Conservation (phyloP, 2,797 vertebrate species). For the Leptoclinus maculatus region DNA sequence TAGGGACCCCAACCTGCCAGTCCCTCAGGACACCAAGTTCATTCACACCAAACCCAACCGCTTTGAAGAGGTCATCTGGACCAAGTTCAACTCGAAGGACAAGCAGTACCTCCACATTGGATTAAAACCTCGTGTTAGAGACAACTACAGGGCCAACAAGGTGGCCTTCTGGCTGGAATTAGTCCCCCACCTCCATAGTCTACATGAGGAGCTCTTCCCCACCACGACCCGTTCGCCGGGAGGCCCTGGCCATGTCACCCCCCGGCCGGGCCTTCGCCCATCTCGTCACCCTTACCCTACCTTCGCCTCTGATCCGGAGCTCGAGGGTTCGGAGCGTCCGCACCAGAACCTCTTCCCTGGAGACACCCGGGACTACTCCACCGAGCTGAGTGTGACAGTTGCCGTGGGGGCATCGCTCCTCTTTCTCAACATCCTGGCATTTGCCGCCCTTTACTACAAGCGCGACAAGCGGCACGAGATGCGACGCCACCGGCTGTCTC, state of each 20-base stretch:
- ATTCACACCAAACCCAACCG: slow-evolving; percentile 97
- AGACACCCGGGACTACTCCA: slow-evolving; percentile 93
- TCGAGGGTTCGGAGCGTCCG: slow-evolving; percentile 80
- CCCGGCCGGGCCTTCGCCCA: slow-evolving; percentile 79
- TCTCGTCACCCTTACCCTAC: slow-evolving; percentile 87
- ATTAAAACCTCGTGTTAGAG: slow-evolving; percentile 91
- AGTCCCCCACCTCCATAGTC: slow-evolving; percentile 92
- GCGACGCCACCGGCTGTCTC: slow-evolving; percentile 88
- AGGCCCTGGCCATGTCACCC: slow-evolving; percentile 72
- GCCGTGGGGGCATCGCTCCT: slow-evolving; percentile 93
- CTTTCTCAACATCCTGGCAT: slow-evolving; percentile 96
- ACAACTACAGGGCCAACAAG: slow-evolving; percentile 96
- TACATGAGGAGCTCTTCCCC: slow-evolving; percentile 87
- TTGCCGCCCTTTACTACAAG: slow-evolving; percentile 95
- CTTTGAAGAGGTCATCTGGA: slow-evolving; percentile 97
- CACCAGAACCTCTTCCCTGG: slow-evolving; percentile 85
- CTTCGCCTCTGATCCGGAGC: slow-evolving; percentile 82
- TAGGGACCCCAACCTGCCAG: slow-evolving; percentile 93
- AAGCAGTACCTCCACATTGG: slow-evolving; percentile 97
- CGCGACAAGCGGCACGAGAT: slow-evolving; percentile 92
- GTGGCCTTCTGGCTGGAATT: slow-evolving; percentile 97
- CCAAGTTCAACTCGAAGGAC: slow-evolving; percentile 96
- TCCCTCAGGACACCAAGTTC: slow-evolving; percentile 96
- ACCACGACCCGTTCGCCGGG: slow-evolving; percentile 87
- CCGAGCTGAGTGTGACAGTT: slow-evolving; percentile 93